Evolutionary conservation across 2,888 invertebrate species (phyloP).

Genomic region (Melanotus villosus): DNA sequence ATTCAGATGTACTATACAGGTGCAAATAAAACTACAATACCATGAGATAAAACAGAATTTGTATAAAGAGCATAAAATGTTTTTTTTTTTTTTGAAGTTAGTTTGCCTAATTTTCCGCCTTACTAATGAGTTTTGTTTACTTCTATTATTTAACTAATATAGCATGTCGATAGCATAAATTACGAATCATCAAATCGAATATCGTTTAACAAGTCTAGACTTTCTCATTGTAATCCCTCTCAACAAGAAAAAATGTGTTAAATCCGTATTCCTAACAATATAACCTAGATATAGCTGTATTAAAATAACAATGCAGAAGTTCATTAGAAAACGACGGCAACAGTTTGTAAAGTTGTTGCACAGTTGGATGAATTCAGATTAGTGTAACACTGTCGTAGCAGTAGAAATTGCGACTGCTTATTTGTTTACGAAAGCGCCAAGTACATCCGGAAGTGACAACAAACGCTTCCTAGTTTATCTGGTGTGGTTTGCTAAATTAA

Average conservation of each 20-base stretch:
- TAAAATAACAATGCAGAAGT: constrained; percentile 25
- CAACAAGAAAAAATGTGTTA: neutral
- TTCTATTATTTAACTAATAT: no score
- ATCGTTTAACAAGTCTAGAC: no score
- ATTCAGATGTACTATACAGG: no score
- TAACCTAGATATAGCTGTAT: neutral
- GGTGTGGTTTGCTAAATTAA: constrained; percentile 40
- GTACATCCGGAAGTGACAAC: constrained; percentile 41
- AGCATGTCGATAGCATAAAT: no score
- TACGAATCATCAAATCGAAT: no score
- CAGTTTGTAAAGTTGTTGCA: constrained; percentile 21
- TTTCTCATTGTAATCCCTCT: no score
- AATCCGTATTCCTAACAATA: neutral
- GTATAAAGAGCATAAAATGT: no score
- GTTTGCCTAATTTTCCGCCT: no score
- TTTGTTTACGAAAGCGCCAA: constrained; percentile 37
- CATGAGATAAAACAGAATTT: no score
- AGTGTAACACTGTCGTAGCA: constrained; percentile 28
- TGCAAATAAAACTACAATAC: no score
- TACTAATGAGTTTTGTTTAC: no score
- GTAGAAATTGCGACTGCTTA: constrained; percentile 38
- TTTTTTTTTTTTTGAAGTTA: no score
- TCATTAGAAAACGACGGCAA: constrained; percentile 27
- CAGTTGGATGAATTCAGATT: constrained; percentile 37
- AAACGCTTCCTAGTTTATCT: constrained; percentile 41